Conservation (phyloP, 2,888 invertebrate genomes). For the Pimpla rufipes region DNA sequence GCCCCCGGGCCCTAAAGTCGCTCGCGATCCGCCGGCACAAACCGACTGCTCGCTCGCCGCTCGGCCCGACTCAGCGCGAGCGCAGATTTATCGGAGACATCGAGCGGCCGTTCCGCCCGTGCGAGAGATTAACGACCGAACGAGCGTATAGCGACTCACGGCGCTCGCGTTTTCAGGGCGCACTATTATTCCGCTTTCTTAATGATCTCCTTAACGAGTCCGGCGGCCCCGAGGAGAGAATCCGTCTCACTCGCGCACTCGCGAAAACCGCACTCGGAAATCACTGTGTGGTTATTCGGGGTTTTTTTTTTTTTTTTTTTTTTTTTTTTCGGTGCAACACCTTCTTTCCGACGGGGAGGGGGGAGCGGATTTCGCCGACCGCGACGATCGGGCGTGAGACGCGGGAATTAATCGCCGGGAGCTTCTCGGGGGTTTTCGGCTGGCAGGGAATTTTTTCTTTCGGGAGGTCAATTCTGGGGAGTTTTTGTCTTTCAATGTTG, state of each 20-base stretch:
- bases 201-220: slow-evolving; percentile 65
- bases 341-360: too few species aligned
- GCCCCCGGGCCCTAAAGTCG: slow-evolving; percentile 4
- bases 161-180: slow-evolving; percentile 44
- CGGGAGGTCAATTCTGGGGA: too few species aligned
- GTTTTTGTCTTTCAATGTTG: too few species aligned
- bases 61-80: slow-evolving; percentile 12
- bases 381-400: too few species aligned
- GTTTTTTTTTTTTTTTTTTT: background rate
- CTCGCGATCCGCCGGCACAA: background rate
- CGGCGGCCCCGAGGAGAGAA: background rate
- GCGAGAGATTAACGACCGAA: slow-evolving; percentile 54
- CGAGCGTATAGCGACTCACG: slow-evolving; percentile 50
- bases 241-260: slow-evolving; percentile 41
- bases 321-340: too few species aligned
- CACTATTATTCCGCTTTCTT: slow-evolving; percentile 53
- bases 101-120: slow-evolving; percentile 29
- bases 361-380: too few species aligned
- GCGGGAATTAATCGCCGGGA: too few species aligned
- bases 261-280: background rate
- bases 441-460: too few species aligned
- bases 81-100: slow-evolving; percentile 53
- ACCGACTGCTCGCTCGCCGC: background rate
- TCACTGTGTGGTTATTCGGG: background rate
- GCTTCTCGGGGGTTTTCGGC: too few species aligned